These are phyloP conservation scores for Hyles vespertilio DNA, from an alignment of 1,140 invertebrate species.

Conservation along the genomic window DNA sequence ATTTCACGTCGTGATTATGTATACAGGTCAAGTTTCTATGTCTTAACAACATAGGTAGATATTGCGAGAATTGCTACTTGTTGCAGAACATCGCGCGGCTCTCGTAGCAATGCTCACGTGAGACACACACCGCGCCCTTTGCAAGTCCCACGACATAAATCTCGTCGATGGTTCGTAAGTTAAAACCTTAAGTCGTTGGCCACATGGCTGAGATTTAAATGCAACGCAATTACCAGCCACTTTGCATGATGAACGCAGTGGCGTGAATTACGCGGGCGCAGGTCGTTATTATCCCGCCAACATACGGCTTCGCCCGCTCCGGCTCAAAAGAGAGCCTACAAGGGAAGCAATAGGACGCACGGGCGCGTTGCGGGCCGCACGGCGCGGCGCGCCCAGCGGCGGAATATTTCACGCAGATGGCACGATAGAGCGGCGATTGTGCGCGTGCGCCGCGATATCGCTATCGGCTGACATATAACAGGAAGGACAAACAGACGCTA, in stretches of 20 bases:
- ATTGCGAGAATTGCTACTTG: neutral
- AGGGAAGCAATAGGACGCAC: constrained; percentile 8
- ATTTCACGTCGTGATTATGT: too few relatives aligned
- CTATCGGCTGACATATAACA: constrained; percentile 51
- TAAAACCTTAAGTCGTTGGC: neutral
- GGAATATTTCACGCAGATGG: constrained; percentile 70
- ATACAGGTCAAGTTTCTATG: too few relatives aligned
- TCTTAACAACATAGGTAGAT: too few relatives aligned
- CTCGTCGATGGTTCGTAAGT: neutral
- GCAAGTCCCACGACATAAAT: neutral
- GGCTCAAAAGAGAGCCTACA: neutral
- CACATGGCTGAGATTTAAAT: neutral
- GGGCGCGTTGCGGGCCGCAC: neutral
- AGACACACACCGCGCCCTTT: too few relatives aligned
- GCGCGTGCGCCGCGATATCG: constrained; percentile 43
- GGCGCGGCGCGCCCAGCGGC: constrained; percentile 14
- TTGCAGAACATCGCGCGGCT: too few relatives aligned
- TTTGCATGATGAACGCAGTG: constrained; percentile 67
- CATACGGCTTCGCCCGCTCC: neutral
- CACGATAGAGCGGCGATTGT: constrained; percentile 53
- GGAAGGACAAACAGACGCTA: constrained; percentile 56
- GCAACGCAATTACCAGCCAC: constrained; percentile 19
- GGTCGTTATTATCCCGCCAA: constrained; percentile 53
- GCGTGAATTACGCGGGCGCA: constrained; percentile 70
- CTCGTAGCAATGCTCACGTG: too few relatives aligned